Evolutionary conservation across 2,113 vertebrate genomes (phyloP), one percentile per base, ranked within the genome.

Genomic region (Phrynocephalus versicolor): DNA sequence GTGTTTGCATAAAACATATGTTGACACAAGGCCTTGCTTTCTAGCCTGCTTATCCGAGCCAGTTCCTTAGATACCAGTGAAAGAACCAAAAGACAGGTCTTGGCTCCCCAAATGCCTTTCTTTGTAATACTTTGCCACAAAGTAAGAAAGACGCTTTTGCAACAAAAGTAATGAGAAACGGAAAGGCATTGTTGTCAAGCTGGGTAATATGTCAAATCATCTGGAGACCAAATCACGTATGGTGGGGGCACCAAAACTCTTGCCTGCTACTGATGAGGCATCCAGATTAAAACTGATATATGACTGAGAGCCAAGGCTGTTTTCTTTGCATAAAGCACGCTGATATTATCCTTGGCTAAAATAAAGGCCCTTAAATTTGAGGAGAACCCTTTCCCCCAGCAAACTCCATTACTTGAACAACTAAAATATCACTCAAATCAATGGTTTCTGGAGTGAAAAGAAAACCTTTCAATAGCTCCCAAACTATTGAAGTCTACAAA

Each of bases 1-100:
- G 93, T 92, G 91, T 89, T 93, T 95, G 94, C 92, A 91, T 89
- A 93, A 96, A 95, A 91, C 93, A 95, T 88, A 94, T 96, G 96
- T 89, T 90, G 91, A 91, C 90, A 91, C 86, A 76, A 91, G 91
- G 85, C 91, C 93, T 75, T 77, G 0, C 81, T 94, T 94, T 91
- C 89, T 94, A 88, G 91, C 62, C 91, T 92, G 90, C 92, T 86
- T 95, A 94, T 91, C 93, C 93, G 90, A 84, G 39, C 73, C 65
- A 88, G 95, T 92, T 94, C 93, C 96, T 96, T 95, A 92, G 96
- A 96, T 95, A 96, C 95, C n/a, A 74, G 33, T 3, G 39, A 95
- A 90, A 95, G 92, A 51, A 51, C 93, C 93, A 41, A 71, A 86
- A 86, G 92, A 92, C 91, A 94, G 86, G 58, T 93, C 93, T 93